phyloP scores from a whole-genome alignment of 2,113 vertebrate genomes.

The Albula goreensis region DNA sequence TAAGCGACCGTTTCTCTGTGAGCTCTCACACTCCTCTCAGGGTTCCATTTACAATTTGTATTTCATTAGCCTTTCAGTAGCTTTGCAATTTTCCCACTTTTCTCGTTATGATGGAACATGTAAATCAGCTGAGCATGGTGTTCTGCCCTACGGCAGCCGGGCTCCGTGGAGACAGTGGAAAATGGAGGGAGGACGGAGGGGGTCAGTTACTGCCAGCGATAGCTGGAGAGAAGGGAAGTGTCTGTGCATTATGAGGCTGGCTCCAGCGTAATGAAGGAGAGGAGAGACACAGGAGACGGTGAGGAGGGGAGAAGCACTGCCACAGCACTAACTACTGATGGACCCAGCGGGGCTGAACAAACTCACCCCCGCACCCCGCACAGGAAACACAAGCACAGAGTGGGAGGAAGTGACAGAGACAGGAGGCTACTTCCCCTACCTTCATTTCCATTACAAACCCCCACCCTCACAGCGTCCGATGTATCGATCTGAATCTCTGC shows the following conservation, averaged over 20 bases:
- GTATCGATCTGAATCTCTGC: slow-evolving; percentile 24
- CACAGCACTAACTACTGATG: slow-evolving; percentile 9
- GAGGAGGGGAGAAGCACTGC: neutral
- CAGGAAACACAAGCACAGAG: slow-evolving; percentile 23
- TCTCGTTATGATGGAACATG: slow-evolving; percentile 37
- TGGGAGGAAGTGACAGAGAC: slow-evolving; percentile 3
- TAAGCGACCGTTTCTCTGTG: neutral
- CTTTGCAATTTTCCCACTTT: neutral
- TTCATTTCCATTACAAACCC: slow-evolving; percentile 14
- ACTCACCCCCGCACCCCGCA: slow-evolving; percentile 9
- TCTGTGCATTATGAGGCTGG: slow-evolving; percentile 50
- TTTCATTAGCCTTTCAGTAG: neutral
- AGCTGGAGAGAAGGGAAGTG: slow-evolving; percentile 43
- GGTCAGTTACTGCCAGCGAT: slow-evolving; percentile 57
- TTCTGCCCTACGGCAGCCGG: neutral
- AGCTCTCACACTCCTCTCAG: too few relatives aligned
- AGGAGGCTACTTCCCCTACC: neutral
- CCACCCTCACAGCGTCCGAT: neutral
- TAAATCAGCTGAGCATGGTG: slow-evolving; percentile 46
- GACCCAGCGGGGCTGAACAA: neutral
- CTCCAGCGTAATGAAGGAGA: slow-evolving; percentile 17
- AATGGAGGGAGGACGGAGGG: neutral
- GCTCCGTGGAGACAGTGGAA: slow-evolving; percentile 30
- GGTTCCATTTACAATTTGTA: neutral
- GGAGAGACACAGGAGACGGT: slow-evolving; percentile 9